Evolutionary conservation across 2,113 vertebrate genomes (phyloP), one percentile per base, ranked within the genome.

Genomic region (Aegithalos caudatus): DNA sequence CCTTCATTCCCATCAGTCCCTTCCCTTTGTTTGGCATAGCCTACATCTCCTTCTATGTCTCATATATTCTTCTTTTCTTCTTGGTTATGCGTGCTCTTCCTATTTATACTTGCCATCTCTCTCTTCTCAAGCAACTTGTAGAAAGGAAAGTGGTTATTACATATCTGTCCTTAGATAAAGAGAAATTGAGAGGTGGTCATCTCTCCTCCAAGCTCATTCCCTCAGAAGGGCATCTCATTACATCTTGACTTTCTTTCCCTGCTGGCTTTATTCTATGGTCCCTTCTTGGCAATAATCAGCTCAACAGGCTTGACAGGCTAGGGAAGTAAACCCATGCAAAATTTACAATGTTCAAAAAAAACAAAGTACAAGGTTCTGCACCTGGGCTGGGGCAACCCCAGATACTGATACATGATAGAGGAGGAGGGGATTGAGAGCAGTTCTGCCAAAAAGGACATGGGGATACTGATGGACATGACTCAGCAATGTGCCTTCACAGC

Each of bases 391-490:
- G 19, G 16, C 24, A 84, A n/a, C 7, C 8, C 7, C 72, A 64
- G 21, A 9, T 37, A 33, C 8, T 40, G 64, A 28, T 18, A 58
- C 7, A 38, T 28, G 28, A 5, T 70, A 15, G 27, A 21, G 15
- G 12, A 35, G 37, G 33, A 51, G 44, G 16, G 13, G 24, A 38
- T 57, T 45, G 24, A 57, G 13, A 65, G 28, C 13, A 65, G 11
- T 4, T 33, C 23, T 38, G 50, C 16, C 33, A 44, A 84, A 33
- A 44, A 71, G 11, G 11, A 38, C 0, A 0, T 51, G 23, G 2
- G 19, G 8, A 25, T 56, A 28, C 2, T 7, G 7, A 19, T 64
- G 50, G 13, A 12, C 11, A 3, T 22, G 23, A 38, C 23, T 11
- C 56, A 70, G 37, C 23, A 51, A 18, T 16, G 11, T 29, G 28